A percentile compares a stretch with the other conserved stretches of the same genome.
Evolutionary conservation across 2,888 invertebrate genomes (phyloP).

Genomic region (Spicauda simplicius): DNA sequence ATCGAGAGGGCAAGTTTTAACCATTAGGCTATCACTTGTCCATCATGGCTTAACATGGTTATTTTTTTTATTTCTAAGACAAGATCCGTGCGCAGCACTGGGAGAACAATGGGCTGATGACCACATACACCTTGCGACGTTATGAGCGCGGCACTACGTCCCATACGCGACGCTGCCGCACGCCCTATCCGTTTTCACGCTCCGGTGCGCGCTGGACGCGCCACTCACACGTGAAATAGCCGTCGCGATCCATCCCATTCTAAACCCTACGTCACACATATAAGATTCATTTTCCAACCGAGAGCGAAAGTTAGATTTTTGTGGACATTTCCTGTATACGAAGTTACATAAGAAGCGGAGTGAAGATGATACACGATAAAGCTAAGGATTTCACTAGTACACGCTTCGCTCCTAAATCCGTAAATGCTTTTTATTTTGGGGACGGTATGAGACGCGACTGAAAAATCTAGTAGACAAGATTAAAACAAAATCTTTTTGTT

Average conservation of each 20-base stretch:
- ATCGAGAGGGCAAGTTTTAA: no score
- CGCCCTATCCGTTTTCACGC: conserved; percentile 47
- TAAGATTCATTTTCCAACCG: neutral
- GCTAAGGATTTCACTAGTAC: neutral
- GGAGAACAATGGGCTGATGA: no score
- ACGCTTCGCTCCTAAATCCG: conserved; percentile 7
- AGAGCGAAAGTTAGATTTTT: conserved; percentile 3
- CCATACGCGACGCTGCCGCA: conserved; percentile 39
- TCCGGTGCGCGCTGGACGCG: conserved; percentile 42
- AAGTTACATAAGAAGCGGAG: conserved; percentile 25
- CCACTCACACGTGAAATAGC: conserved; percentile 46
- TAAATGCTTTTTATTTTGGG: neutral
- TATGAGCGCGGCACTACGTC: no score
- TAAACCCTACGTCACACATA: conserved; percentile 1
- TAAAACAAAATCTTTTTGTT: no score
- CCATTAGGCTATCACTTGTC: no score
- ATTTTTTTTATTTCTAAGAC: no score
- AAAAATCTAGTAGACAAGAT: neutral
- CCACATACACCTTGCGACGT: no score
- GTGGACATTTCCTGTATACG: conserved; percentile 27
- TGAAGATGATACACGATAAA: conserved; percentile 31
- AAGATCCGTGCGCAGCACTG: no score
- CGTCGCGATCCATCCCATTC: conserved; percentile 17
- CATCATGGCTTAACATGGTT: no score
- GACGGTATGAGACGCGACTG: neutral